Base-by-base conservation (phyloP, 2,797 vertebrate genomes). In the Sitta carolinensis region DNA sequence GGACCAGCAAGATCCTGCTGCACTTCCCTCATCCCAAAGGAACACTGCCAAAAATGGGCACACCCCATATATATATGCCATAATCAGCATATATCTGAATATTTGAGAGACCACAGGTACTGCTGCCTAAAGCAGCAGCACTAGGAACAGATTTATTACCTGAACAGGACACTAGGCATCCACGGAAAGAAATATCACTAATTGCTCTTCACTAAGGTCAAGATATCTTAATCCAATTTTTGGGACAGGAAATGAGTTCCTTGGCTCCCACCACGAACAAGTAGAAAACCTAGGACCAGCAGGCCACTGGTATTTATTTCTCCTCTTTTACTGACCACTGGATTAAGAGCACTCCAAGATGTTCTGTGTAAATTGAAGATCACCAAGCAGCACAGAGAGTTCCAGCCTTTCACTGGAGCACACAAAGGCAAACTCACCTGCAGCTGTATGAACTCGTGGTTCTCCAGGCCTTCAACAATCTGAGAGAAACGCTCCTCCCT, bases 401-500 rank as follows among this genome's bases (percentile, higher is more conserved):
- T 51, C 12, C 45, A 80, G 5, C 10, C 62, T 13, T 74, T 43
- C 5, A 47, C 42, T 66, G 81, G 2, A 90, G n/a, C 34, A 47
- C 26, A 47, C 7, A 55, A 34, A 29, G 26, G 13, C 13, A 64
- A 34, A 88, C 98, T 92, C 55, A 99, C 99, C 99, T 99, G 99
- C 85, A 99, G 98, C 83, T 99, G 99, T 90, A 99, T 98, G 76
- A 98, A 98, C 96, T 99, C 99, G 1, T 99, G 99, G 97, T 99
- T 99, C 97, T 99, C 98, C 96, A 99, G 97, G 87, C 99, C 99
- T 95, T 99, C 99, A 47, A 99, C 99, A 84, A 99, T 99, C 62
- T 98, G 97, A 85, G 99, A 98, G 96, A 99, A 99, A 50, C 99
- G 98, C 86, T 99, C 99, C 91, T 99, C 99, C 96, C 98, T 98